These are phyloP conservation scores for Caenorhabditis becei DNA, from an alignment of 2,888 invertebrate genomes.

Conservation along the genomic window DNA sequence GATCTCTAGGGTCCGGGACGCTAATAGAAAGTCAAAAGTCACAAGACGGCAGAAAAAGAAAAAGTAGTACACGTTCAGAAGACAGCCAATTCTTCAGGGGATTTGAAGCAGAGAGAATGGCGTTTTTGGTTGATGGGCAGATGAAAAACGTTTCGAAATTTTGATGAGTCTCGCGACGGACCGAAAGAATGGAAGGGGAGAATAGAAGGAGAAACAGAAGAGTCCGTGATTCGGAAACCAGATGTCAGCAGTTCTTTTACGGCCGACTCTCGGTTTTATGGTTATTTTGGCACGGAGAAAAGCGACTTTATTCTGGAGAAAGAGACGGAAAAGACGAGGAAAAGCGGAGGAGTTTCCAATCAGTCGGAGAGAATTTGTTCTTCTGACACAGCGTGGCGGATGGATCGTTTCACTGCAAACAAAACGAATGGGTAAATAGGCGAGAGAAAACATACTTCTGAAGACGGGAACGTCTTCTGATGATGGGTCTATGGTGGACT, in stretches of 20 bases:
- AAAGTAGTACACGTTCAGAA: slow-evolving; percentile 37
- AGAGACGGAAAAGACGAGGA: slow-evolving; percentile 17
- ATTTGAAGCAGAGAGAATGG: slow-evolving; percentile 15
- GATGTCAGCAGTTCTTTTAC: slow-evolving; percentile 30
- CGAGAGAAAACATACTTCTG: not conserved
- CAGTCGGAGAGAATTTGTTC: not conserved
- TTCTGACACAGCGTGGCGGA: not conserved
- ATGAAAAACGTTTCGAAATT: slow-evolving; percentile 24
- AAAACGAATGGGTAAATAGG: not conserved
- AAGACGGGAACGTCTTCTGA: not conserved
- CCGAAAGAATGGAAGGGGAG: not conserved
- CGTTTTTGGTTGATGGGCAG: slow-evolving; percentile 31
- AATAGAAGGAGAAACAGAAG: slow-evolving; percentile 6
- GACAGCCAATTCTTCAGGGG: slow-evolving; percentile 23
- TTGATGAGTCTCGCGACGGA: slow-evolving; percentile 21
- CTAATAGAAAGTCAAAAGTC: slow-evolving; percentile 15
- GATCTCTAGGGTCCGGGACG: slow-evolving; percentile 7
- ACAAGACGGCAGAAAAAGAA: slow-evolving; percentile 9
- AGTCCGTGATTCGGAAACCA: slow-evolving; percentile 23
- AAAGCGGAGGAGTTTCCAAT: not conserved
- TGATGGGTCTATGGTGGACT: not conserved
- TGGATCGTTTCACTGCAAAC: slow-evolving; percentile 9
- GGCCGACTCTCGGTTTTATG: slow-evolving; percentile 41
- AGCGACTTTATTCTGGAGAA: slow-evolving; percentile 23
- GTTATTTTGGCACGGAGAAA: slow-evolving; percentile 19